A percentile compares a stretch with the other conserved stretches of the same genome.
Conservation (phyloP, 2,888 invertebrate species). For the Eugnorisma glareosa region DNA sequence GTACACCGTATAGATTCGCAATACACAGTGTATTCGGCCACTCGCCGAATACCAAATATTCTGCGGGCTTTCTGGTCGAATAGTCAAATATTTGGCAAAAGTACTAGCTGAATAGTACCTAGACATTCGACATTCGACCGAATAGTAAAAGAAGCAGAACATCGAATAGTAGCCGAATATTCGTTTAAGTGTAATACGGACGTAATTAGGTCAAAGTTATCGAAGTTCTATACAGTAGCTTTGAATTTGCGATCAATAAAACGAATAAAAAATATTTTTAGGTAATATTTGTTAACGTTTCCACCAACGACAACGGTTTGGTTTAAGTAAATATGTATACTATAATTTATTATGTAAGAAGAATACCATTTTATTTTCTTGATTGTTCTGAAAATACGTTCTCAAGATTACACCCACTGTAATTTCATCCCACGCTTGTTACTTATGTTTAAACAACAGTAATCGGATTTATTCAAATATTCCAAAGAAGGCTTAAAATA, state of each 20-base stretch:
- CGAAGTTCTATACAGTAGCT: not conserved
- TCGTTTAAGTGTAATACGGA: not conserved
- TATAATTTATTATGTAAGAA: not conserved
- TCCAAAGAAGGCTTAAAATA: not conserved
- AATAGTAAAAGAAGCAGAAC: too few species aligned
- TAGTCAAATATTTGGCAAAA: not conserved
- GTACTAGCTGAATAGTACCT: not conserved
- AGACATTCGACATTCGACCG: not conserved
- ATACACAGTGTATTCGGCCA: not conserved
- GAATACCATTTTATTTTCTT: not conserved
- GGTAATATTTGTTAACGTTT: not conserved
- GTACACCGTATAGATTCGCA: not conserved
- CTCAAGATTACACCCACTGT: conserved; percentile 12
- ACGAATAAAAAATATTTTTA: not conserved
- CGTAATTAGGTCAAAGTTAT: not conserved
- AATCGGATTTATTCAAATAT: not conserved
- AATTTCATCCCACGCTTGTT: conserved; percentile 2
- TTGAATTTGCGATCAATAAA: too few species aligned
- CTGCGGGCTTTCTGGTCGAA: not conserved
- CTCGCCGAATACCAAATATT: not conserved
- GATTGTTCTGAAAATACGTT: not conserved
- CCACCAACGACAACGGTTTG: not conserved
- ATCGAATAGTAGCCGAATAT: not conserved
- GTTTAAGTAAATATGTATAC: not conserved
- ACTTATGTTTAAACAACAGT: not conserved